Conservation (phyloP, 1,140 invertebrate species). For the Wiebesia pumilae region DNA sequence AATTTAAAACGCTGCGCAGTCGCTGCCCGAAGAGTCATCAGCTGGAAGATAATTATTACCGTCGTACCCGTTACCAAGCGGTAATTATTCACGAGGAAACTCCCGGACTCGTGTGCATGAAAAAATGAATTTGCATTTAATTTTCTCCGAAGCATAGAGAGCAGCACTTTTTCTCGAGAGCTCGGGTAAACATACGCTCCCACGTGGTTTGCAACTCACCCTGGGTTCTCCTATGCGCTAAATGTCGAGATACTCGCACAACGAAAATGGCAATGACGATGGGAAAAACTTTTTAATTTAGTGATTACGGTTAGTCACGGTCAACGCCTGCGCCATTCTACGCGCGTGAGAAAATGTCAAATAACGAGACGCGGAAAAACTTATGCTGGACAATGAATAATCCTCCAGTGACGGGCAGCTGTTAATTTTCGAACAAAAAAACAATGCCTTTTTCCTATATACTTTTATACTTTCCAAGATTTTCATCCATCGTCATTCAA, state of each 20-base stretch:
- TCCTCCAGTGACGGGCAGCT: neutral
- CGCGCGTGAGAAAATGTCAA: slow-evolving; percentile 6
- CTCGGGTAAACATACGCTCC: slow-evolving; percentile 25
- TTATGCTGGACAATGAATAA: neutral
- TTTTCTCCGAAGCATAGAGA: neutral
- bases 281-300: slow-evolving; percentile 46
- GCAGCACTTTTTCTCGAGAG: neutral
- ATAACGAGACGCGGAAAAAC: neutral
- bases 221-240: neutral
- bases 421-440: neutral
- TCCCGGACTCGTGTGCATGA: neutral
- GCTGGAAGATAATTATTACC: slow-evolving; percentile 38
- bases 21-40: neutral
- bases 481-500: neutral
- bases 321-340: neutral
- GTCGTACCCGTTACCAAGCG: neutral
- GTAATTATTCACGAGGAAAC: slow-evolving; percentile 38
- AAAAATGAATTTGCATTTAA: slow-evolving; percentile 50
- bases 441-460: neutral
- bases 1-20: neutral
- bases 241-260: neutral
- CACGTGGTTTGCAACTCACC: neutral
- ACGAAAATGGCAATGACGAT: neutral
- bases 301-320: slow-evolving; percentile 40
- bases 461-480: neutral